These are phyloP conservation scores for Eulacestoma nigropectus DNA, from an alignment of 2,113 vertebrate genomes.

Conservation along the genomic window DNA sequence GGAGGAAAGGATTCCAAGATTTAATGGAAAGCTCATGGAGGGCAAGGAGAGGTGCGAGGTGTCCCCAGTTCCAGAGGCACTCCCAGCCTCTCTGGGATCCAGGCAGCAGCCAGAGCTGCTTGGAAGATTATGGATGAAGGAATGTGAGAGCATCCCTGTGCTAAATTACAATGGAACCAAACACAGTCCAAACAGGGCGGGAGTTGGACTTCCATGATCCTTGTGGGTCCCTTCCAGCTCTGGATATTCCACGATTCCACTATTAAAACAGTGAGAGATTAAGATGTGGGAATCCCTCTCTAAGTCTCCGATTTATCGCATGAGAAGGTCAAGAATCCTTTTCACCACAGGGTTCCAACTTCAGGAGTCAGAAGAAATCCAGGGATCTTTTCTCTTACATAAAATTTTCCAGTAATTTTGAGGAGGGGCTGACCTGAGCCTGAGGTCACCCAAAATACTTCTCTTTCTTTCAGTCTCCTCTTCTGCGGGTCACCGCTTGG, in stretches of 20 bases:
- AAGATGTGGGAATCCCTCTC: neutral
- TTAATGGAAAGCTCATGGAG: neutral
- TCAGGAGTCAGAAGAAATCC: neutral
- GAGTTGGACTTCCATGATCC: neutral
- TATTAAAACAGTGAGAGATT: neutral
- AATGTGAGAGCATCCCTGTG: fast-evolving
- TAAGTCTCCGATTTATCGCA: neutral
- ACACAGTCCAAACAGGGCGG: fast-evolving
- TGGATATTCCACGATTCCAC: neutral
- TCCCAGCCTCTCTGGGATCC: neutral
- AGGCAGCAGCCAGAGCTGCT: neutral
- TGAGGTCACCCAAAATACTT: neutral
- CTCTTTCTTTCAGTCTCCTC: neutral
- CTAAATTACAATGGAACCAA: neutral
- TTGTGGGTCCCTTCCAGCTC: neutral
- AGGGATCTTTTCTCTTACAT: neutral
- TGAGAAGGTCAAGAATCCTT: neutral
- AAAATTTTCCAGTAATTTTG: neutral
- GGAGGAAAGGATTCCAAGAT: neutral
- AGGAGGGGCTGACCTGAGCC: neutral
- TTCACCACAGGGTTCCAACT: neutral
- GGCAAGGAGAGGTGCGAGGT: neutral
- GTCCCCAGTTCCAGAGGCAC: neutral
- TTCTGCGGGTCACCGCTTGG: neutral
- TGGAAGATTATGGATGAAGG: neutral